Conservation (phyloP, 1,140 invertebrate genomes). For the Venturia canescens region DNA sequence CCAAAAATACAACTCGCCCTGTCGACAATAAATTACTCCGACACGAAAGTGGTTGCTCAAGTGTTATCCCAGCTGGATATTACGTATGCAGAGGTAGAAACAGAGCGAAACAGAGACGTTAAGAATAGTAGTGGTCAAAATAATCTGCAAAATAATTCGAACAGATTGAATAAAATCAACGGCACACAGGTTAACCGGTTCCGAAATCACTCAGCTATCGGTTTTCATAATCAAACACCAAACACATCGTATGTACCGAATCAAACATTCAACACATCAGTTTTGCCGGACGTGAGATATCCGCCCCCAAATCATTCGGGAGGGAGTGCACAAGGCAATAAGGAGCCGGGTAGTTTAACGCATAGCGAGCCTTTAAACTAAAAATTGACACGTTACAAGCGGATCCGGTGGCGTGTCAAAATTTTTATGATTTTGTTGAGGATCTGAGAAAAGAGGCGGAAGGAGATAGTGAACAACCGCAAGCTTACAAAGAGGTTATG, state of each 20-base stretch:
- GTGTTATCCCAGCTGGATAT: slow-evolving; percentile 37
- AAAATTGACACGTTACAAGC: slow-evolving; percentile 13
- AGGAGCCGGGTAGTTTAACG: not conserved
- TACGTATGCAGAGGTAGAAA: not conserved
- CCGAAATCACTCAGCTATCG: not conserved
- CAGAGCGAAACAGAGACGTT: slow-evolving; percentile 3
- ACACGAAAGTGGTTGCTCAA: slow-evolving; percentile 37
- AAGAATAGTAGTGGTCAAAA: not conserved
- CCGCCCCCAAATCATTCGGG: not conserved
- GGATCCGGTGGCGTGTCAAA: slow-evolving; percentile 14
- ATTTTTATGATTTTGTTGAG: slow-evolving; percentile 43
- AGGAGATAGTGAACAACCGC: slow-evolving; percentile 12
- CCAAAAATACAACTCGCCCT: slow-evolving; percentile 29
- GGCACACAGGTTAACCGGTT: not conserved
- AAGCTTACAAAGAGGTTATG: not conserved
- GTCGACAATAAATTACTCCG: slow-evolving; percentile 38
- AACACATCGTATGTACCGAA: not conserved
- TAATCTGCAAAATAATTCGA: not conserved
- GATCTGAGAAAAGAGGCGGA: slow-evolving; percentile 33
- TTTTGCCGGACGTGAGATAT: not conserved
- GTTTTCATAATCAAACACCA: not conserved
- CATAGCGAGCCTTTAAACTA: slow-evolving; percentile 41
- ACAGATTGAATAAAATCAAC: not conserved
- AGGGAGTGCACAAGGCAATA: not conserved
- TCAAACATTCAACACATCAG: not conserved